Percentiles rank a stretch among this genome's conserved stretches.
Conservation (phyloP, 1,140 invertebrate species). For the Argopecten irradians region DNA sequence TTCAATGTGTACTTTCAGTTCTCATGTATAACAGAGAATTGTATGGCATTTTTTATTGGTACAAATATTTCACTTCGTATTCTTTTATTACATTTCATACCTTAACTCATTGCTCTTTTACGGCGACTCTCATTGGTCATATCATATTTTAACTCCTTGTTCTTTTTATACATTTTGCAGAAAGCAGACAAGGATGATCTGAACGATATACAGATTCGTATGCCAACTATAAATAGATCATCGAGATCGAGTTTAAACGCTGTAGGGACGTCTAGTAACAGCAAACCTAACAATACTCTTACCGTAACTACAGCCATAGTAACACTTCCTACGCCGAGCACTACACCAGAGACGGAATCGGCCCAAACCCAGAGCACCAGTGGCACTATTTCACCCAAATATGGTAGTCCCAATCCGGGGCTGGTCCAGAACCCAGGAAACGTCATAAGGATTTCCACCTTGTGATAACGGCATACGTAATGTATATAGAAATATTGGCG, state of each 20-base stretch:
- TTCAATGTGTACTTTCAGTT: too few species aligned
- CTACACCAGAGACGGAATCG: conserved; percentile 70
- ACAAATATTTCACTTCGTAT: too few species aligned
- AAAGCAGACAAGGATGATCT: conserved; percentile 76
- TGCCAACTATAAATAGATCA: conserved; percentile 70
- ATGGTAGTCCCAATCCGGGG: conserved; percentile 29
- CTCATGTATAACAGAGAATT: too few species aligned
- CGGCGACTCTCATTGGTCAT: background rate
- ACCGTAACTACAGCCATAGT: conserved; percentile 72
- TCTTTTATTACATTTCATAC: background rate
- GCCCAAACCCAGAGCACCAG: conserved; percentile 63
- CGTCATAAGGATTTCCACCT: conserved; percentile 69
- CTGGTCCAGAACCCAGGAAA: conserved; percentile 60
- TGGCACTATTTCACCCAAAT: conserved; percentile 53
- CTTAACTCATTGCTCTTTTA: background rate
- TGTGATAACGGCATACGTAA: conserved; percentile 53
- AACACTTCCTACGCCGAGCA: conserved; percentile 68
- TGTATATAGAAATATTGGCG: background rate
- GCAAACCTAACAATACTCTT: conserved; percentile 65
- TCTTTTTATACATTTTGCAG: conserved; percentile 71
- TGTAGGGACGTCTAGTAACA: conserved; percentile 54
- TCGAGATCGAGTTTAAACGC: conserved; percentile 74
- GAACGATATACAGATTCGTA: conserved; percentile 78
- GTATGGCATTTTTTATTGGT: too few species aligned
- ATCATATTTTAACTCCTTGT: background rate